Base-by-base conservation (phyloP, 2,888 invertebrate species). In the Diogma glabrata region DNA sequence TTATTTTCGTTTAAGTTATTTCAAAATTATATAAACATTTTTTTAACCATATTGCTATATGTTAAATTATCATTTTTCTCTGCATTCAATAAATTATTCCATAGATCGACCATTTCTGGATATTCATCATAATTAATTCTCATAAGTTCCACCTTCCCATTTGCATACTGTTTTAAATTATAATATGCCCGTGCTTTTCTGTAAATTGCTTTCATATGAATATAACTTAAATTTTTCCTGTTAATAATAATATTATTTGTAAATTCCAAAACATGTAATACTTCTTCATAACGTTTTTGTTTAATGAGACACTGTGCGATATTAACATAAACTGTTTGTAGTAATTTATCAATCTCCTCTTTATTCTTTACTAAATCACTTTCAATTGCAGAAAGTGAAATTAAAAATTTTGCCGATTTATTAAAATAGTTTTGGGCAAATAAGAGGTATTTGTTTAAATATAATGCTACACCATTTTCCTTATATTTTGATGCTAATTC, bases 241-340 rank as follows among this genome's bases (percentile, higher is more conserved):
- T n/a, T n/a, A n/a, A n/a, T n/a, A 50, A 61, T 56, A 5, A 54
- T 48, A 53, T 70, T 65, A 22, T 30, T 20, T 4, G 30, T 48
- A 60, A 71, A 75, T 33, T 69, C 59, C 10, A 75, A 87, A 10
- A 88, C 73, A 33, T 75, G 71, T 24, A 86, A 64, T 0, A 81
- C 82, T 53, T 81, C 77, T 5, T 78, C 74, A 65, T 78, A 84
- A 56, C 83, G 81, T 9, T 79, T 67, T 54, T 75, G 75, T 55
- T 80, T 80, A 17, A 88, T 72, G 59, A 89, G 84, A 63, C 90
- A 89, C 45, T 84, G 83, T 0, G 90, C 86, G 63, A 92, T 71
- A 67, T 93, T 93, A 57, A 86, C 84, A 63, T 84, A 87, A 8
- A 90, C 71, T 58, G 78, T 79, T 9, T 79, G 69, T 64, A 84